These are phyloP conservation scores for Lytechinus variegatus DNA, from an alignment of 35 echinoderm and acorn worm species.

Conservation along the genomic window DNA sequence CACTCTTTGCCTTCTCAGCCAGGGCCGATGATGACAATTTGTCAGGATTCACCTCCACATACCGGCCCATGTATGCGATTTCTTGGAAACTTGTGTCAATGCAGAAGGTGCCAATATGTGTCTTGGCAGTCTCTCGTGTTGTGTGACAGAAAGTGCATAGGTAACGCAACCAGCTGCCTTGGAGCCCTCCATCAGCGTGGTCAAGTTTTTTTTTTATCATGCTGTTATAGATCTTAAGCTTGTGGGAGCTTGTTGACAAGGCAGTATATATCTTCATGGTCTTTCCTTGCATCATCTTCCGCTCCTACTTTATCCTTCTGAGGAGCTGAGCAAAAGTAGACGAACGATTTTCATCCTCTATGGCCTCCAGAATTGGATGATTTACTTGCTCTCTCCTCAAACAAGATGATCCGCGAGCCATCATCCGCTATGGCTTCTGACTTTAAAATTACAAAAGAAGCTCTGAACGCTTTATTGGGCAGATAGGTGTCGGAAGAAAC, in stretches of 20 bases:
- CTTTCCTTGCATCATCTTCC: neutral
- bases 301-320: neutral
- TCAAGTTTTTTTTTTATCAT: slow-evolving; percentile 60
- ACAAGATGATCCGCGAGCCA: neutral
- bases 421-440: neutral
- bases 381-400: neutral
- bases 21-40: slow-evolving; percentile 13
- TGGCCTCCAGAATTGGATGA: slow-evolving; percentile 29
- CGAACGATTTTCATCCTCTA: slow-evolving; percentile 11
- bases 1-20: neutral
- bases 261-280: neutral
- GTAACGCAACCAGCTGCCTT: slow-evolving; percentile 7
- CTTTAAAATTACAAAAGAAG: neutral
- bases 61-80: neutral
- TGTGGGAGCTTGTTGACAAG: neutral
- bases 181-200: neutral
- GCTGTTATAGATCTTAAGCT: slow-evolving; percentile 6
- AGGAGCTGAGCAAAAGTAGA: neutral
- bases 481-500: neutral
- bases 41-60: neutral
- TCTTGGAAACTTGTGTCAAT: neutral
- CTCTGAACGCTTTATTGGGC: neutral
- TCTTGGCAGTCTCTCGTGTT: neutral
- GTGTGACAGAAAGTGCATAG: slow-evolving; percentile 34
- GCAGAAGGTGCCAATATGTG: neutral